Base-by-base conservation (phyloP, 2,797 vertebrate genomes). In the Bucorvus abyssinicus region DNA sequence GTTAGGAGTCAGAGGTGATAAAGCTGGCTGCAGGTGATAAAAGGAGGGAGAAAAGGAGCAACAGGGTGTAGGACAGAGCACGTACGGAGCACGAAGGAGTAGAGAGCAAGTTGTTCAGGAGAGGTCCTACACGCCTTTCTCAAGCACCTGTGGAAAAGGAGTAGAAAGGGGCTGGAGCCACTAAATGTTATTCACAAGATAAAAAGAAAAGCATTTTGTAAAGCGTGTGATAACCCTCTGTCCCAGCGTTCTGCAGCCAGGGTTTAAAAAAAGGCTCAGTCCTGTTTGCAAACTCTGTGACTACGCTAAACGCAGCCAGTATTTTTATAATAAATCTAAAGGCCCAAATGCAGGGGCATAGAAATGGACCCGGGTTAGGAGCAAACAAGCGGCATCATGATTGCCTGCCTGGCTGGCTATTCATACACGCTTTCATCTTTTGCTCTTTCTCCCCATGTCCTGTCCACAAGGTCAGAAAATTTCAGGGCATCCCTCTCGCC, bases 1-100 rank as follows among this genome's bases (percentile, higher is more conserved):
- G 6, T 47, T 38, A 40, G 44, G 74, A 80, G 86, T 30, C 2
- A 3, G 44, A 53, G 29, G 29, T 80, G 64, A 32, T 50, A 76
- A 80, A 80, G 38, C 20, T 84, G 64, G 24, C 38, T 40, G 38
- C 38, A 40, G 38, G 38, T 40, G 38, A 40, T 40, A 40, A 49
- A 47, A 57, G 14, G 73, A 68, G 30, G 16, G 30, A 83, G 42
- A 61, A 56, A 70, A 86, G 47, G 53, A 79, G 24, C 22, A 89
- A 19, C 12, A 55, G 40, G 17, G 16, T 63, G 13, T 49, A 61
- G 30, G 42, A 20, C 15, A 64, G 42, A 64, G 45, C 27, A 14
- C 32, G 20, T 40, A 34, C 0, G 1, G 20, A 70, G 21, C 17
- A 42, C 0, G 0, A 40, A 73, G 61, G 24, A 36, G 38, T 9